A percentile compares a stretch with the other conserved stretches of the same genome.
These are phyloP conservation scores for Urocolius indicus DNA, from an alignment of 2,113 vertebrate species.

Conservation along the genomic window DNA sequence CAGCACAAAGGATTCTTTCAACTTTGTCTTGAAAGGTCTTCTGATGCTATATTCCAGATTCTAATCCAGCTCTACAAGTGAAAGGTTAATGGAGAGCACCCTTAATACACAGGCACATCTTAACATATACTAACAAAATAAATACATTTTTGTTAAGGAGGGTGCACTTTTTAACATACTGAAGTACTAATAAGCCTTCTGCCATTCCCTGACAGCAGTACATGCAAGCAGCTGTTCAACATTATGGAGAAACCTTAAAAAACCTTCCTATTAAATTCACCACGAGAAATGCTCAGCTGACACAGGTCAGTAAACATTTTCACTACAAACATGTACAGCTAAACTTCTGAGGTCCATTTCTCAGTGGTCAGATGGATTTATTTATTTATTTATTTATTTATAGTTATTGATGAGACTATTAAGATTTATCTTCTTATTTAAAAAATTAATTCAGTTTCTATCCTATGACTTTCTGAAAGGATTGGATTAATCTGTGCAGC, in stretches of 20 bases:
- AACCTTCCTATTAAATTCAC: background rate
- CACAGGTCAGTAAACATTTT: background rate
- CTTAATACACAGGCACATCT: background rate
- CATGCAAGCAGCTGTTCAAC: background rate
- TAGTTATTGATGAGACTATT: background rate
- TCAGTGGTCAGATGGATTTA: background rate
- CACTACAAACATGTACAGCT: background rate
- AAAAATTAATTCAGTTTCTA: background rate
- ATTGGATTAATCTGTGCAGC: background rate
- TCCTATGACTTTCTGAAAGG: background rate
- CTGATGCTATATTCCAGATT: background rate
- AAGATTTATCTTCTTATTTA: background rate
- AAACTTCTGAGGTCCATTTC: background rate
- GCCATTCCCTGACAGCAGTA: background rate
- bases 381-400: background rate
- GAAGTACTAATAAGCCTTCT: background rate
- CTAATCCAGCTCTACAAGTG: background rate
- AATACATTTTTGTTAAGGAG: background rate
- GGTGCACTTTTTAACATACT: background rate
- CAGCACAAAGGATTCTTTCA: slow-evolving; percentile 13
- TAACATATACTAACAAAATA: background rate
- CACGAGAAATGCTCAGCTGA: background rate
- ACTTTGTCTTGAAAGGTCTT: slow-evolving; percentile 2
- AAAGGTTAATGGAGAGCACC: background rate
- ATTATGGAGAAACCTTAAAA: background rate